phyloP scores from a whole-genome alignment of 2,113 vertebrate genomes.

The Zosterops pallidus region DNA sequence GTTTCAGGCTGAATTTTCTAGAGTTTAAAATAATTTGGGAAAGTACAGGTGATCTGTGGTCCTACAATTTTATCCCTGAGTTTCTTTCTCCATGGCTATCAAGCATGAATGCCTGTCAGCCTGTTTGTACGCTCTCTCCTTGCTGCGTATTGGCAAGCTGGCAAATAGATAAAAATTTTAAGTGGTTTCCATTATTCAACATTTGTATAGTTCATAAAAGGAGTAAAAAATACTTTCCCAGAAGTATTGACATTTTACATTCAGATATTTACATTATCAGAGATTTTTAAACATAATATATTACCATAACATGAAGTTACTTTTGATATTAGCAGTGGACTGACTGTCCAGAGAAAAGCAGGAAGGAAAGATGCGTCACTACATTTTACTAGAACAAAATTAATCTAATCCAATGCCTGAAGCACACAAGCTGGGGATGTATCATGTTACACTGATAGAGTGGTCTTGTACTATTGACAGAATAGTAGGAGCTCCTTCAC shows the following conservation, averaged over 20 bases:
- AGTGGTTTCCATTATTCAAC: neutral
- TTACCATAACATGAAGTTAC: neutral
- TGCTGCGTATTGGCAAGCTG: neutral
- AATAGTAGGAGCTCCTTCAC: neutral
- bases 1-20: neutral
- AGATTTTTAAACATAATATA: neutral
- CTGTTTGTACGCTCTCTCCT: neutral
- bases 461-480: constrained; percentile 7
- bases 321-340: neutral
- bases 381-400: constrained; percentile 2
- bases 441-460: neutral
- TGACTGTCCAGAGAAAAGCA: neutral
- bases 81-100: neutral
- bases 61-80: neutral
- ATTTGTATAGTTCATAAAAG: neutral
- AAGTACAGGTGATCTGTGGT: neutral
- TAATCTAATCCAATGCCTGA: neutral
- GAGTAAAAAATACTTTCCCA: neutral
- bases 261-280: neutral
- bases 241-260: neutral
- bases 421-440: neutral
- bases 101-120: neutral
- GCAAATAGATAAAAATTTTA: neutral
- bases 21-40: neutral
- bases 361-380: neutral